Percentiles rank a stretch among this genome's conserved stretches.
Conservation (phyloP, 1,140 invertebrate genomes). For the Dendroctonus ponderosae region DNA sequence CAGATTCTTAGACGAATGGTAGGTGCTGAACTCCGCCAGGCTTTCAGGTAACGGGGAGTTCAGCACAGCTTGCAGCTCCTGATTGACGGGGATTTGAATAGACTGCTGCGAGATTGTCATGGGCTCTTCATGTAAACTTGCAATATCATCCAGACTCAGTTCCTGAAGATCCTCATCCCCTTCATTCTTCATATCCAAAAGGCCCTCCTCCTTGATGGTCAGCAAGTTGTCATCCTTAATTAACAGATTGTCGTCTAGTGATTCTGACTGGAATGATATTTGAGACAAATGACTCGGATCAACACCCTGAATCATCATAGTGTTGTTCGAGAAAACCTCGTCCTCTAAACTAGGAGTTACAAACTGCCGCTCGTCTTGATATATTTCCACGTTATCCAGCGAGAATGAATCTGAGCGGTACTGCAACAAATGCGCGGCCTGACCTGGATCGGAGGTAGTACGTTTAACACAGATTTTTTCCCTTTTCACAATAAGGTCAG, state of each 20-base stretch:
- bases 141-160: constrained; percentile 66
- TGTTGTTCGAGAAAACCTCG: constrained; percentile 75
- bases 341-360: constrained; percentile 72
- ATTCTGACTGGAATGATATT: constrained; percentile 56
- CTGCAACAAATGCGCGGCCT: constrained; percentile 57
- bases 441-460: constrained; percentile 64
- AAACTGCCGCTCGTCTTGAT: constrained; percentile 67
- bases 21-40: constrained; percentile 77
- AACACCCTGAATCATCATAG: constrained; percentile 65
- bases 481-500: constrained; percentile 57
- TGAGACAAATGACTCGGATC: constrained; percentile 63
- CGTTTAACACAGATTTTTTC: constrained; percentile 69
- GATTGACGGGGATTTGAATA: constrained; percentile 69
- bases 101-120: constrained; percentile 56
- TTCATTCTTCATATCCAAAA: constrained; percentile 55
- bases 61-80: constrained; percentile 69
- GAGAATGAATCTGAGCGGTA: constrained; percentile 61
- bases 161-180: constrained; percentile 64
- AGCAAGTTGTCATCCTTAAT: constrained; percentile 40
- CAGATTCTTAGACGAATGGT: constrained; percentile 57
- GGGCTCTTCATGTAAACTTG: constrained; percentile 44
- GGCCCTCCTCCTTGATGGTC: constrained; percentile 40
- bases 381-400: constrained; percentile 59
- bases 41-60: constrained; percentile 76
- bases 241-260: constrained; percentile 50